Evolutionary conservation across 2,797 vertebrate species (phyloP).

Genomic region (Valencia hispanica): DNA sequence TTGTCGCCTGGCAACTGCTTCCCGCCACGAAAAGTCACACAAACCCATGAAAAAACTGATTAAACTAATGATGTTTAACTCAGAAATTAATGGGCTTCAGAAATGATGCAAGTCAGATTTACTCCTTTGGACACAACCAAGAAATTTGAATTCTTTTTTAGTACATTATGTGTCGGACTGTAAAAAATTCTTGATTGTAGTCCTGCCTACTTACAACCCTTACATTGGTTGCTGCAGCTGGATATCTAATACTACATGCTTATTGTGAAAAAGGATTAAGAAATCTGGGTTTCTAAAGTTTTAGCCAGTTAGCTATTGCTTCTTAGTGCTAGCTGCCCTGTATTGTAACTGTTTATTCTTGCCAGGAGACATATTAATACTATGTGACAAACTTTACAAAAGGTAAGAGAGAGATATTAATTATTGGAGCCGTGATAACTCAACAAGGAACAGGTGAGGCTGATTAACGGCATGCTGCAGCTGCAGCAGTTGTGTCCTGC

Average conservation of each 20-base stretch:
- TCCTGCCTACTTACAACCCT: neutral
- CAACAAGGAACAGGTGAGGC: too few relatives aligned
- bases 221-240: neutral
- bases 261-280: neutral
- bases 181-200: neutral
- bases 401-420: neutral
- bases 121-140: neutral
- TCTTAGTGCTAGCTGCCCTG: neutral
- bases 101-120: neutral
- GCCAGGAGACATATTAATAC: too few relatives aligned
- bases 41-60: neutral
- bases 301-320: neutral
- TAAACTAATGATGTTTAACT: constrained; percentile 9
- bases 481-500: too few relatives aligned
- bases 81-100: constrained; percentile 14
- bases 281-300: neutral
- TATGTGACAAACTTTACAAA: neutral
- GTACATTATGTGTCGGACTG: neutral
- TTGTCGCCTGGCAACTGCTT: constrained; percentile 15
- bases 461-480: too few relatives aligned
- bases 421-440: too few relatives aligned
- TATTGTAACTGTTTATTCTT: neutral
- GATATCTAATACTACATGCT: neutral
- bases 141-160: neutral
- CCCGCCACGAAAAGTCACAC: neutral